Conservation (phyloP, 2,797 vertebrate species). For the Hylomyscus alleni region DNA sequence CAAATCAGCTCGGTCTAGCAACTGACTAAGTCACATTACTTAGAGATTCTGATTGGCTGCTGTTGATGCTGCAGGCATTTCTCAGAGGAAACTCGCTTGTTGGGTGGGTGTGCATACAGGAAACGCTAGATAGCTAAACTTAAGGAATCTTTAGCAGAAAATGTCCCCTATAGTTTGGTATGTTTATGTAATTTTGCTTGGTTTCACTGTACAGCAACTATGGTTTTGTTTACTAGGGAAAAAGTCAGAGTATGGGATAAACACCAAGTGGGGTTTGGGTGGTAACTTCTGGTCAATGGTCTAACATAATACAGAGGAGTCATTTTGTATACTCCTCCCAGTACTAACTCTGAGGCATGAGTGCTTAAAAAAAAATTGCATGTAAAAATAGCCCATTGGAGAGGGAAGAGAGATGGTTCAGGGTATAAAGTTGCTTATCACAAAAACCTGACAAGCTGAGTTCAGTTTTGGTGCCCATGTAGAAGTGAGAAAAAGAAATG, state of each 20-base stretch:
- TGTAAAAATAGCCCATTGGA: background rate
- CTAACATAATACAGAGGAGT: background rate
- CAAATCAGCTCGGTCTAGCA: conserved; percentile 3
- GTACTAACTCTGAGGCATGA: background rate
- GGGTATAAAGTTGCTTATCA: background rate
- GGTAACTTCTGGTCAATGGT: background rate
- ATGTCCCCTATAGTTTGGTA: background rate
- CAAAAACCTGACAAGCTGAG: background rate
- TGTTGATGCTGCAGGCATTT: background rate
- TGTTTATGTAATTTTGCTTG: background rate
- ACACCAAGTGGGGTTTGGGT: background rate
- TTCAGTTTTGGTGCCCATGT: background rate
- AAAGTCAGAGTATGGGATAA: conserved; percentile 26
- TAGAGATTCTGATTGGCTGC: conserved; percentile 31
- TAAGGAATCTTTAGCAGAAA: background rate
- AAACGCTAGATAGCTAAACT: background rate
- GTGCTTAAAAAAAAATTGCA: background rate
- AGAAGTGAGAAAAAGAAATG: background rate
- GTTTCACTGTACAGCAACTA: background rate
- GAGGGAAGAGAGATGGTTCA: background rate
- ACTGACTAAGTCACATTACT: background rate
- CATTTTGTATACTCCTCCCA: background rate
- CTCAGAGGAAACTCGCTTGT: background rate
- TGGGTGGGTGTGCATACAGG: background rate
- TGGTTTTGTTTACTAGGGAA: conserved; percentile 17